A percentile compares a stretch with the other conserved stretches of the same genome.
phyloP scores from a whole-genome alignment of 1,140 invertebrate genomes.

The Calosoma granatense region DNA sequence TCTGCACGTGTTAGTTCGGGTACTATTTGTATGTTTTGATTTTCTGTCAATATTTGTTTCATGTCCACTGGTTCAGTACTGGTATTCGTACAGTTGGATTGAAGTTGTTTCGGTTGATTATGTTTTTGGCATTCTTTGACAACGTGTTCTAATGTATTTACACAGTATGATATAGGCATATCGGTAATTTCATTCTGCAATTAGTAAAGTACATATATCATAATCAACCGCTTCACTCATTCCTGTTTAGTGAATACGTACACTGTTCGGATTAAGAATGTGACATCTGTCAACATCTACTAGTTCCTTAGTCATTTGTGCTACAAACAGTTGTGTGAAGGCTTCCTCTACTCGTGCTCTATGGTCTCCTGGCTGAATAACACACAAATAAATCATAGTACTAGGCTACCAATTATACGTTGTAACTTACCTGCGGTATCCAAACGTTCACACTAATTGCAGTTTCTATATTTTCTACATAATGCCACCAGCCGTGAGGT shows the following conservation, averaged over 20 bases:
- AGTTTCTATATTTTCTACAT: constrained; percentile 70
- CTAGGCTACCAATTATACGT: background rate
- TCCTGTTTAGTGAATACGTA: background rate
- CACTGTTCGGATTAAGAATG: constrained; percentile 21
- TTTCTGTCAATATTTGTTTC: too few relatives aligned
- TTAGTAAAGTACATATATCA: too few relatives aligned
- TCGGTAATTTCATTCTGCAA: background rate
- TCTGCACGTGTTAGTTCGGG: constrained; percentile 13
- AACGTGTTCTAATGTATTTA: background rate
- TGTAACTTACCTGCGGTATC: constrained; percentile 57
- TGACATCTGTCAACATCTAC: constrained; percentile 13
- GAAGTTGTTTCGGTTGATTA: background rate
- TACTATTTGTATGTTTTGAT: constrained; percentile 11
- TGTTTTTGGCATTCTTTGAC: background rate
- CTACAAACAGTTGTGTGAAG: constrained; percentile 24
- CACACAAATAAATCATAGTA: background rate
- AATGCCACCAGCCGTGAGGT: constrained; percentile 93
- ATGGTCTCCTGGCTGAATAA: constrained; percentile 24
- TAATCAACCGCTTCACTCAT: too few relatives aligned
- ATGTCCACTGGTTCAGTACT: too few relatives aligned
- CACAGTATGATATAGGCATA: background rate
- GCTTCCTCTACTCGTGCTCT: constrained; percentile 26
- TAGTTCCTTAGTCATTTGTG: constrained; percentile 19
- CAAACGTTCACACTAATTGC: constrained; percentile 81
- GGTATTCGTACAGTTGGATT: too few relatives aligned